phyloP scores from a whole-genome alignment of 2,888 invertebrate species.

The Urechis unicinctus region DNA sequence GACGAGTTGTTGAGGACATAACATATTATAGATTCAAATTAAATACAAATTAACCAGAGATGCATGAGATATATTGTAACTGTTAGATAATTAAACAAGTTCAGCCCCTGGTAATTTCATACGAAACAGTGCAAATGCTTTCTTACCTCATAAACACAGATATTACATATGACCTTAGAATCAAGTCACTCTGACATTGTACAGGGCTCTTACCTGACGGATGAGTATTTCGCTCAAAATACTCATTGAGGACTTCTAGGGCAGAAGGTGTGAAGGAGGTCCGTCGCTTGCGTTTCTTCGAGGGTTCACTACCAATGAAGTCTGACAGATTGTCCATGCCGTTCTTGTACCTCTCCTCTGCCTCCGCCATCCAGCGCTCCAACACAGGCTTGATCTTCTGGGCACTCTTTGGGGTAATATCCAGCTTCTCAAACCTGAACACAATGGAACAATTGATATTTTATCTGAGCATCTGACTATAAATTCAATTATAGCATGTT shows the following conservation, averaged over 20 bases:
- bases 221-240: constrained; percentile 95
- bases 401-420: constrained; percentile 98
- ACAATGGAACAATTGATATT: too few relatives aligned
- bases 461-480: too few relatives aligned
- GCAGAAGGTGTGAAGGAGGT: constrained; percentile 97
- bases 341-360: constrained; percentile 79
- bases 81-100: too few relatives aligned
- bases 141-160: too few relatives aligned
- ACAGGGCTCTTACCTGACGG: constrained; percentile 71
- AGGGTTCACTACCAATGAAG: constrained; percentile 86
- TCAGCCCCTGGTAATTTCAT: too few relatives aligned
- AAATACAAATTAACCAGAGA: too few relatives aligned
- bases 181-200: not conserved
- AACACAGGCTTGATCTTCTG: constrained; percentile 98
- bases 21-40: too few relatives aligned
- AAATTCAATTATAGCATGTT: too few relatives aligned
- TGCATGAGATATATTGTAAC: too few relatives aligned
- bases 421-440: constrained; percentile 94
- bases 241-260: constrained; percentile 84
- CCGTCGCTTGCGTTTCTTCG: constrained; percentile 90
- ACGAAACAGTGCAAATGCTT: too few relatives aligned
- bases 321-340: constrained; percentile 85
- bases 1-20: too few relatives aligned
- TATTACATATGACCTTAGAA: too few relatives aligned
- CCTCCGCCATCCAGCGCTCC: constrained; percentile 98